phyloP scores from a whole-genome alignment of 2,113 vertebrate genomes.

The Platichthys stellatus region DNA sequence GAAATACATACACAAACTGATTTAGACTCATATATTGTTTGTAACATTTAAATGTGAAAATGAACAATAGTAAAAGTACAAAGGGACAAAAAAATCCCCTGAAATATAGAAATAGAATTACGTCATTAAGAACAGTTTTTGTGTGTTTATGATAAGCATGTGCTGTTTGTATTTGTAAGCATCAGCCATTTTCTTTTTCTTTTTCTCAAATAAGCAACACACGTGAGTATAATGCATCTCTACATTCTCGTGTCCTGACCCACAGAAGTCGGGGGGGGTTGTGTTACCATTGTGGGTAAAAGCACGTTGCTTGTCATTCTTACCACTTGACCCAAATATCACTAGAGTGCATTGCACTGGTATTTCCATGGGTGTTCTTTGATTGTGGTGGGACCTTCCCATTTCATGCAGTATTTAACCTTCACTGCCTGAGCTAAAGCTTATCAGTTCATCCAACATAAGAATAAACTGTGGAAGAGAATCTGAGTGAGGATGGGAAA shows the following conservation, averaged over 20 bases:
- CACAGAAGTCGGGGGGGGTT: background rate
- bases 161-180: background rate
- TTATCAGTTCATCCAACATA: background rate
- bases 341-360: background rate
- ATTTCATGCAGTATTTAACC: slow-evolving; percentile 51
- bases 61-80: background rate
- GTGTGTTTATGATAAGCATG: background rate
- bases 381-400: background rate
- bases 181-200: background rate
- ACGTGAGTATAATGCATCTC: background rate
- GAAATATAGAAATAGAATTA: background rate
- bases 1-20: background rate
- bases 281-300: background rate
- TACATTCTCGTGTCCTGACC: background rate
- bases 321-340: slow-evolving; percentile 37
- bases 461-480: slow-evolving; percentile 17
- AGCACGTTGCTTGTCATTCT: background rate
- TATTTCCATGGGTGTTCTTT: slow-evolving; percentile 29
- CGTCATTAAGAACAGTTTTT: background rate
- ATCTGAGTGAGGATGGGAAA: slow-evolving; percentile 58
- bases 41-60: background rate
- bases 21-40: background rate
- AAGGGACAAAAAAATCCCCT: background rate
- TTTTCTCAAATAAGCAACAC: background rate
- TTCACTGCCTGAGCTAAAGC: background rate